Evolutionary conservation across 2,888 invertebrate genomes (phyloP).

Genomic region (Anthophora plumipes): DNA sequence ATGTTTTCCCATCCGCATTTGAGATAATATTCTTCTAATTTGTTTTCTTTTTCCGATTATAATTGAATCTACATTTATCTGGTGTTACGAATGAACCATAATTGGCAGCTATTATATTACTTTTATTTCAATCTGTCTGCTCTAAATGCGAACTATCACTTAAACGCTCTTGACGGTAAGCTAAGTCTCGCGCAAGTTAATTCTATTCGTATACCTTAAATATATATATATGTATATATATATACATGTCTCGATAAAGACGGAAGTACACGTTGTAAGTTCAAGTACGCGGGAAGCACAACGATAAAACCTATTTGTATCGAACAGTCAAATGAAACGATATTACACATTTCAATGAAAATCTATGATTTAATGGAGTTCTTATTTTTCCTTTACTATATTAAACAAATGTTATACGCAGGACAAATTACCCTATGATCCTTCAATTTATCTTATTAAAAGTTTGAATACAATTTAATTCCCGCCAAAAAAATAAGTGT

Average conservation of each 20-base stretch:
- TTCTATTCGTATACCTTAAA: slow-evolving; percentile 66
- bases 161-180: slow-evolving; percentile 46
- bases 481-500: neutral
- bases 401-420: neutral
- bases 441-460: no score
- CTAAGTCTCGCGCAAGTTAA: slow-evolving; percentile 57
- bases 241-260: slow-evolving; percentile 56
- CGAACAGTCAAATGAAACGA: slow-evolving; percentile 62
- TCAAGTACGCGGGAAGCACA: slow-evolving; percentile 67
- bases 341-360: slow-evolving; percentile 63
- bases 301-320: slow-evolving; percentile 71
- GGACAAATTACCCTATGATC: neutral
- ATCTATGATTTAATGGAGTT: slow-evolving; percentile 7
- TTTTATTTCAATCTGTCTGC: slow-evolving; percentile 31
- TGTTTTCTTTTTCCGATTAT: neutral
- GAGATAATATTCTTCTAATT: neutral
- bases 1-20: neutral
- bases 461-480: neutral
- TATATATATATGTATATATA: no score
- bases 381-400: slow-evolving; percentile 12
- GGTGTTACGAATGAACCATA: slow-evolving; percentile 13
- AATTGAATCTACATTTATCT: slow-evolving; percentile 15
- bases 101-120: slow-evolving; percentile 10
- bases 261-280: slow-evolving; percentile 62
- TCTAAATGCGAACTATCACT: slow-evolving; percentile 45